A percentile compares a stretch with the other conserved stretches of the same genome.
Evolutionary conservation across 2,888 invertebrate species (phyloP).

Genomic region (Synanthedon vespiformis): DNA sequence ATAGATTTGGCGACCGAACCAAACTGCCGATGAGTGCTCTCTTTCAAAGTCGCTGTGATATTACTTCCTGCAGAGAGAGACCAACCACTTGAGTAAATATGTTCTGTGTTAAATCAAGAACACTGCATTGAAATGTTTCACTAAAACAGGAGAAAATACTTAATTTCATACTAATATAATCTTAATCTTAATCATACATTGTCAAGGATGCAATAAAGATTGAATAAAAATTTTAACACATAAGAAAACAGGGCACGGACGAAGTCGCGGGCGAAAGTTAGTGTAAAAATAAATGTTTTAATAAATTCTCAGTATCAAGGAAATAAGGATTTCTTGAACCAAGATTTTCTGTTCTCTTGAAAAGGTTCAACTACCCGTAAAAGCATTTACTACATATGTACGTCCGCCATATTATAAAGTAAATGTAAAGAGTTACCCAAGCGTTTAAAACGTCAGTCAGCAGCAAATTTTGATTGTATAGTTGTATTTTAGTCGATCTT

Average conservation of each 20-base stretch:
- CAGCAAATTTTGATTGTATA: constrained; percentile 1
- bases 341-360: not conserved
- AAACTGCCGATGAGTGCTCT: constrained; percentile 16
- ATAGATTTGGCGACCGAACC: constrained; percentile 16
- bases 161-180: no score
- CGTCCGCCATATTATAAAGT: not conserved
- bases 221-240: no score
- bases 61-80: constrained; percentile 17
- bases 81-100: no score
- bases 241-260: no score
- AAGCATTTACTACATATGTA: not conserved
- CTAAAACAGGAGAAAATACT: no score
- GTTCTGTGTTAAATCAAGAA: no score
- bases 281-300: no score
- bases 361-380: not conserved
- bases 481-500: not conserved
- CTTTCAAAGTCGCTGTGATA: constrained; percentile 15
- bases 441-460: not conserved
- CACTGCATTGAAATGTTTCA: no score
- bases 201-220: no score
- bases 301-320: not conserved
- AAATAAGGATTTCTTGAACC: not conserved
- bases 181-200: no score
- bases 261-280: no score
- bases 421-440: not conserved